Percentiles rank a stretch among this genome's conserved stretches.
phyloP scores from a whole-genome alignment of 2,797 vertebrate species.

The Ptychobarbus kaznakovi region DNA sequence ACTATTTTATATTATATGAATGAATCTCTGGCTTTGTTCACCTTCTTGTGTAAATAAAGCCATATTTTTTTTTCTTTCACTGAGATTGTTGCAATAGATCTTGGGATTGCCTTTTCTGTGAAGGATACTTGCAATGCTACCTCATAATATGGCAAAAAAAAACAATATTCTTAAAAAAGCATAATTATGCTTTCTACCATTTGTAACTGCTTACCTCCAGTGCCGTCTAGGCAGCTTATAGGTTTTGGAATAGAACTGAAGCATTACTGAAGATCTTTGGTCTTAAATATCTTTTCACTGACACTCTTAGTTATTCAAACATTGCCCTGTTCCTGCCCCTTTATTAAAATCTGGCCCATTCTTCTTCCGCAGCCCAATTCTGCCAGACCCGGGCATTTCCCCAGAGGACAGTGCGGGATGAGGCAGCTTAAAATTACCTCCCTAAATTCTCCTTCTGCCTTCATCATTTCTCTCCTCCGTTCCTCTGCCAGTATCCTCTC shows the following conservation, averaged over 20 bases:
- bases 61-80: not conserved
- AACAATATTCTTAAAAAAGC: no score
- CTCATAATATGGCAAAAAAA: slow-evolving; percentile 8
- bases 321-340: slow-evolving; percentile 38
- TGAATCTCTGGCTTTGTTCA: not conserved
- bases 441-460: slow-evolving; percentile 29
- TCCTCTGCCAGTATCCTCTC: slow-evolving; percentile 18
- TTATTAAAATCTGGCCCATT: slow-evolving; percentile 47
- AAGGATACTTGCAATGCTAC: not conserved
- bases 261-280: slow-evolving; percentile 8
- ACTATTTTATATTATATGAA: not conserved
- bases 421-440: slow-evolving; percentile 52
- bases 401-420: slow-evolving; percentile 40
- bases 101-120: not conserved
- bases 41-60: not conserved
- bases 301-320: slow-evolving; percentile 47
- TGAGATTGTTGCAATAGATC: not conserved
- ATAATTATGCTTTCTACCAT: not conserved
- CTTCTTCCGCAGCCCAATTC: slow-evolving; percentile 49
- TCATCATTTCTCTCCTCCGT: slow-evolving; percentile 15
- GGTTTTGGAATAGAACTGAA: not conserved
- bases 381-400: slow-evolving; percentile 49
- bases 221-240: not conserved
- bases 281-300: slow-evolving; percentile 34
- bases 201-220: not conserved